A percentile compares a stretch with the other conserved stretches of the same genome.
These are phyloP conservation scores for Sarcophaga bullata DNA, from an alignment of 1,140 invertebrate species.

Conservation along the genomic window DNA sequence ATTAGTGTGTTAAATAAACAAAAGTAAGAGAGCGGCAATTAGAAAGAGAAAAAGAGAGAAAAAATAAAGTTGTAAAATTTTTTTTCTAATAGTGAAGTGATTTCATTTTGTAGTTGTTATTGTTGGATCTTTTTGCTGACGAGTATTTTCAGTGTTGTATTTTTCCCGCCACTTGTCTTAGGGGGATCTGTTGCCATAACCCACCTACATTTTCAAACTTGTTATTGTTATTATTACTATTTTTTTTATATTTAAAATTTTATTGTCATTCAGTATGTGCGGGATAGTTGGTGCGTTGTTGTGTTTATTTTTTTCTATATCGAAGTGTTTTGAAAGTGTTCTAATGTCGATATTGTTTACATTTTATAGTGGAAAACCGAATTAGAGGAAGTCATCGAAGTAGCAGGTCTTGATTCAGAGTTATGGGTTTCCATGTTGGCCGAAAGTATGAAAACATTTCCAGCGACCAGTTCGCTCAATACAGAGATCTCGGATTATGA, in stretches of 20 bases:
- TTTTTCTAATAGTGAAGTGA: neutral
- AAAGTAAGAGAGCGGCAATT: no score
- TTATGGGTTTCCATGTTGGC: conserved; percentile 97
- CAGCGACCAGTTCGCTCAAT: conserved; percentile 87
- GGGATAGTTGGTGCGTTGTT: neutral
- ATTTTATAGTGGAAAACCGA: conserved; percentile 85
- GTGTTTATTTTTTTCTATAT: neutral
- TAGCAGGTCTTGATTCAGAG: conserved; percentile 90
- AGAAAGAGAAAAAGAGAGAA: neutral
- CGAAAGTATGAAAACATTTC: conserved; percentile 94
- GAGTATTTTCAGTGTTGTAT: conserved; percentile 7
- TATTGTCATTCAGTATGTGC: neutral
- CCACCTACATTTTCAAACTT: neutral
- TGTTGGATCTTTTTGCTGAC: conserved; percentile 12
- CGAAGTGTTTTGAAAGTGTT: neutral
- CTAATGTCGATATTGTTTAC: neutral
- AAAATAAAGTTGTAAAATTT: neutral
- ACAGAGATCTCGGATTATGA: conserved; percentile 84
- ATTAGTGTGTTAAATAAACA: no score
- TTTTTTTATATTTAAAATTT: neutral
- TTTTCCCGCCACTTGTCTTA: neutral
- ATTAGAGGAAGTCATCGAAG: conserved; percentile 92
- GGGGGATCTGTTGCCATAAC: neutral
- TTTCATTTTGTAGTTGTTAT: neutral
- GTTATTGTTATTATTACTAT: neutral